Conservation (phyloP, 2,888 invertebrate species). For the Falcaria lacertinaria region DNA sequence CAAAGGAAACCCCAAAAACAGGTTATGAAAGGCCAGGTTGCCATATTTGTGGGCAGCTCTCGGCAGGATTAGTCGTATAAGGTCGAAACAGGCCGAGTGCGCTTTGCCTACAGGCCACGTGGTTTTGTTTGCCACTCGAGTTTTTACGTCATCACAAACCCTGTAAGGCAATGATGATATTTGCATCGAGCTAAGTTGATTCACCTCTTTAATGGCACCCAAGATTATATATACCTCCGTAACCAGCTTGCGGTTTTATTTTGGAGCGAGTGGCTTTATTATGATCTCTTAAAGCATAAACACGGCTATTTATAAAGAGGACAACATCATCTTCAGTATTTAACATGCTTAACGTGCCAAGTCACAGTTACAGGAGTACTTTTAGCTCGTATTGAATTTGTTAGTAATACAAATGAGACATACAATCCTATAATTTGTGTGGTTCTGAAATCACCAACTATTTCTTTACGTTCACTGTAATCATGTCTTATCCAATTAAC, state of each 20-base stretch:
- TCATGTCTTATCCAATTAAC: neutral
- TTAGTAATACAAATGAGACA: too few species aligned
- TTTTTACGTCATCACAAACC: conserved; percentile 58
- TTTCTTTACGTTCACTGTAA: too few species aligned
- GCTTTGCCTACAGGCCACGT: conserved; percentile 66
- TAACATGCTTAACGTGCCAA: too few species aligned
- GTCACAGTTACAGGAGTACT: too few species aligned
- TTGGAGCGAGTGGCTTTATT: neutral
- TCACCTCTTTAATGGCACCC: conserved; percentile 37
- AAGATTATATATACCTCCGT: conserved; percentile 13
- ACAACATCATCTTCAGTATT: neutral
- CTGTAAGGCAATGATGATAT: conserved; percentile 60
- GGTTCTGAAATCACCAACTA: too few species aligned
- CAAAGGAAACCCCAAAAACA: conserved; percentile 77
- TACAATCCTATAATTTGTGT: too few species aligned
- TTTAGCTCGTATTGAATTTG: too few species aligned
- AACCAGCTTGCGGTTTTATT: conserved; percentile 8
- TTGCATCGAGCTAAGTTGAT: conserved; percentile 54
- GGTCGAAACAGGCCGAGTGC: conserved; percentile 71
- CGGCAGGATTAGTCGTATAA: conserved; percentile 78
- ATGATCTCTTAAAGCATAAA: neutral
- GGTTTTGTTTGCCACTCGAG: conserved; percentile 55
- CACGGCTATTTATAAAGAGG: neutral
- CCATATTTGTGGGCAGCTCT: conserved; percentile 70
- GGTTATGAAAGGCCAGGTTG: conserved; percentile 74